Conservation (phyloP, 2,888 invertebrate genomes). For the Camponotus fellah region DNA sequence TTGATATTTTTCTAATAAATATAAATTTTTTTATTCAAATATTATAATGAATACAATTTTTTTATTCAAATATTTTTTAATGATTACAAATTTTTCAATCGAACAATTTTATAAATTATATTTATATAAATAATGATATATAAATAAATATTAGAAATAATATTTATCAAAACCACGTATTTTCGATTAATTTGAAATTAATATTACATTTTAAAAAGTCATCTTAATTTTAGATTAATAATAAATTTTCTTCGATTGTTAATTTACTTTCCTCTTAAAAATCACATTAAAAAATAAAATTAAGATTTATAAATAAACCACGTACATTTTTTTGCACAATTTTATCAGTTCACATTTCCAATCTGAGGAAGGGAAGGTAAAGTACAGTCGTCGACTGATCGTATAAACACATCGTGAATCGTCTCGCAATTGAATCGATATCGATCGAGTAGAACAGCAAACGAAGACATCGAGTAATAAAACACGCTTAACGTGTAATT, state of each 20-base stretch:
- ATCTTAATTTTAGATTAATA: neutral
- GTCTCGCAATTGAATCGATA: constrained; percentile 51
- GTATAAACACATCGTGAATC: constrained; percentile 40
- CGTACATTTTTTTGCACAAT: neutral
- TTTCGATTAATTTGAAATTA: neutral
- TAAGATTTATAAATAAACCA: neutral
- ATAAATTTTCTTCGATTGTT: neutral
- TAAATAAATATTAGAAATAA: neutral
- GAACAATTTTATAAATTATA: neutral
- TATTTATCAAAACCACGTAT: neutral
- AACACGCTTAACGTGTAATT: constrained; percentile 40
- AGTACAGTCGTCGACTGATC: constrained; percentile 12
- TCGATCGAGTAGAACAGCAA: constrained; percentile 32
- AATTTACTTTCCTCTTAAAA: neutral
- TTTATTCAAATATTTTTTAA: neutral
- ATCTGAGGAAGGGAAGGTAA: neutral
- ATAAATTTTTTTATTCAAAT: no score
- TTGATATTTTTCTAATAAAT: neutral
- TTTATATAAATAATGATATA: no score
- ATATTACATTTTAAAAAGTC: neutral
- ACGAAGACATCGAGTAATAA: constrained; percentile 40
- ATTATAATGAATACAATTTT: no score
- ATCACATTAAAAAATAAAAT: neutral
- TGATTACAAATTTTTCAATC: neutral
- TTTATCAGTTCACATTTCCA: constrained; percentile 1